Evolutionary conservation across 2,888 invertebrate genomes (phyloP).

Genomic region (Cabera pusaria): DNA sequence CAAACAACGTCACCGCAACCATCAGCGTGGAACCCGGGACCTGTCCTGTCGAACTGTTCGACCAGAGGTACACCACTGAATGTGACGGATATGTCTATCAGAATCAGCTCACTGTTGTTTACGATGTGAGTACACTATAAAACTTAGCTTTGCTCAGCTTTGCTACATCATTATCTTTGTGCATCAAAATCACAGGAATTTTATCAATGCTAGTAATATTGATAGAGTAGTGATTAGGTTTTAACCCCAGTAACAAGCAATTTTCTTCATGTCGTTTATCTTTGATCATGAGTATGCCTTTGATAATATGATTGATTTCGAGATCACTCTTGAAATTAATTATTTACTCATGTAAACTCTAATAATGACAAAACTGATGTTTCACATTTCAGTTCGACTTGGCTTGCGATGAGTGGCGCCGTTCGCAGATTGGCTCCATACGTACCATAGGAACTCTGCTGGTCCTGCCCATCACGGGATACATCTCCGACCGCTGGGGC

Average conservation of each 20-base stretch:
- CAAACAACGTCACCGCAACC: conserved; percentile 36
- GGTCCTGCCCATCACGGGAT: conserved; percentile 87
- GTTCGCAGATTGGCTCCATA: conserved; percentile 89
- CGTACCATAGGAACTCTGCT: conserved; percentile 88
- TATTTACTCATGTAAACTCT: no score
- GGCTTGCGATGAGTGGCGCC: conserved; percentile 87
- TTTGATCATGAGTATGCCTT: no score
- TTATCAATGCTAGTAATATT: no score
- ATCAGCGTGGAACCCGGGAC: conserved; percentile 31
- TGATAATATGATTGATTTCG: no score
- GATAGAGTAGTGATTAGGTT: no score
- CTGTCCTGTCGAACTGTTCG: conserved; percentile 61
- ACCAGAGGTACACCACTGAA: conserved; percentile 38
- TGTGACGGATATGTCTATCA: conserved; percentile 63
- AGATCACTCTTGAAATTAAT: no score
- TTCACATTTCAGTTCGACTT: conserved; percentile 80
- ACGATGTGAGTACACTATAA: conserved; percentile 52
- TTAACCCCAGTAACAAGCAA: no score
- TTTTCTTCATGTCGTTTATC: no score
- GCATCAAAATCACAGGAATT: no score
- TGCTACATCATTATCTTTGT: no score
- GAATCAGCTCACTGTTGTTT: conserved; percentile 63
- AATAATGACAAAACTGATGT: no score
- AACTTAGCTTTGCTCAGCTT: no score
- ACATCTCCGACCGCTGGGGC: conserved; percentile 89